Conservation (phyloP, 2,113 vertebrate genomes). For the Pitta sordida region DNA sequence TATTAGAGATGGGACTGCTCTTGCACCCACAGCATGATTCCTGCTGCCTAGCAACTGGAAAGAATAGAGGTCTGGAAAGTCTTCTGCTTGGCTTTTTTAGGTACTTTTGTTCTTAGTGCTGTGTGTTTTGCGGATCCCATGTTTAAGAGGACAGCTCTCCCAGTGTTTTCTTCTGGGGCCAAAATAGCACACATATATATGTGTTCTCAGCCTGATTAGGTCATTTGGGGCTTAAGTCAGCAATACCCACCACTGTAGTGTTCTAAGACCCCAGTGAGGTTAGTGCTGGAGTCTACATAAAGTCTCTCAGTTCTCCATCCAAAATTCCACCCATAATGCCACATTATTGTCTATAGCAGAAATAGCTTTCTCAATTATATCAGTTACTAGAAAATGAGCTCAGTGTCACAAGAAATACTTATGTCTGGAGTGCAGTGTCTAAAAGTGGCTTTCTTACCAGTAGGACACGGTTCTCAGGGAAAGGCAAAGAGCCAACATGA, state of each 20-base stretch:
- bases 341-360: neutral
- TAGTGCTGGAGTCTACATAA: neutral
- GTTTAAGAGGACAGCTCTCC: neutral
- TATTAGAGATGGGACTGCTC: neutral
- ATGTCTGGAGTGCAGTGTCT: neutral
- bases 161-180: neutral
- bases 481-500: neutral
- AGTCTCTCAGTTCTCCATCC: neutral
- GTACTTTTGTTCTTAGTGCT: neutral
- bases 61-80: neutral
- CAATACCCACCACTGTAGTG: rapidly evolving
- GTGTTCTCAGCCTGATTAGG: neutral
- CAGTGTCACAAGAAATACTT: neutral
- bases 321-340: neutral
- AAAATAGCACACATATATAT: neutral
- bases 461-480: neutral
- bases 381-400: neutral
- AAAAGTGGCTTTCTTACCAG: neutral
- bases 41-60: neutral
- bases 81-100: neutral
- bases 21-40: neutral
- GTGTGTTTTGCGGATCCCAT: neutral
- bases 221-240: neutral
- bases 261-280: neutral
- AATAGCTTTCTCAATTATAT: neutral